phyloP scores from a whole-genome alignment of 2,797 vertebrate genomes.

The Toxotes lorentzi region DNA sequence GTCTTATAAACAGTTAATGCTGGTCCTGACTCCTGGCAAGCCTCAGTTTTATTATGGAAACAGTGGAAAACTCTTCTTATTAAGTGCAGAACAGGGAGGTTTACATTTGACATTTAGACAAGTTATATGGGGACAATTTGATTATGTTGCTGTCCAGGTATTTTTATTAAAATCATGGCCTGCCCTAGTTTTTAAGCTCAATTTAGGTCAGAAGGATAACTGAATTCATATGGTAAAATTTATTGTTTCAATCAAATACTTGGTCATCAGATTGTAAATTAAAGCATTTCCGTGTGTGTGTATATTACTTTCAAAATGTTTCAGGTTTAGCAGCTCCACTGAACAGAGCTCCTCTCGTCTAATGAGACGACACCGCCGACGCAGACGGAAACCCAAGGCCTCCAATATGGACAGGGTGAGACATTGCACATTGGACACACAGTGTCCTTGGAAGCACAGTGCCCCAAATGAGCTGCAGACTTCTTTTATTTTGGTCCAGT shows the following conservation, averaged over 20 bases:
- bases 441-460: not conserved
- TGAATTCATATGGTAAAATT: not conserved
- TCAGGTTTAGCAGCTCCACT: conserved; percentile 91
- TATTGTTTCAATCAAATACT: not conserved
- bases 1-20: conserved; percentile 10
- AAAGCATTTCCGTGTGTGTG: not conserved
- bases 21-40: conserved; percentile 13
- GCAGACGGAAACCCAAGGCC: conserved; percentile 94
- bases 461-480: not conserved
- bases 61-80: not conserved
- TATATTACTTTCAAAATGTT: not conserved
- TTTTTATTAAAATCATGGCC: conserved; percentile 1
- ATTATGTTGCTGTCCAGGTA: not conserved
- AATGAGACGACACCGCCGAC: conserved; percentile 95
- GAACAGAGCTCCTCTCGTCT: conserved; percentile 97
- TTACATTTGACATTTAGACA: conserved; percentile 5
- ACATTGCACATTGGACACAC: not conserved
- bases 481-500: not conserved
- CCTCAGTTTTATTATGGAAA: conserved; percentile 16
- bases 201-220: not conserved
- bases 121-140: not conserved
- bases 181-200: conserved; percentile 4
- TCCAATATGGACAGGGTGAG: conserved; percentile 94
- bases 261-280: not conserved
- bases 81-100: not conserved